Conservation (phyloP, 2,113 vertebrate genomes). For the Phyllostomus discolor region DNA sequence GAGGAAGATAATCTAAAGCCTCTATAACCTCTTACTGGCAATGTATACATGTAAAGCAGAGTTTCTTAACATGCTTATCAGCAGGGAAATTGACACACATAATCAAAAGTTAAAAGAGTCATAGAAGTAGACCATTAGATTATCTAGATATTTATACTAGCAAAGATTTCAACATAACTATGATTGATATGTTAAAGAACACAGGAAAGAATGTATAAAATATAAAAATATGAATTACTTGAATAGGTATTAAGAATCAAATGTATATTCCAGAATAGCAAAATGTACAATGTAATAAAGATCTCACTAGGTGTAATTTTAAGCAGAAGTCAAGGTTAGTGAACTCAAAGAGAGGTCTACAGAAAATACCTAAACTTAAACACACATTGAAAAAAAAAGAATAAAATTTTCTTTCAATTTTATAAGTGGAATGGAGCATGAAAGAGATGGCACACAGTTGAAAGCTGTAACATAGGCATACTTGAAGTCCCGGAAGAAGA, state of each 20-base stretch:
- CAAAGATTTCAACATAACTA: slow-evolving; percentile 13
- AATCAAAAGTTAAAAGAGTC: not conserved
- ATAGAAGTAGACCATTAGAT: not conserved
- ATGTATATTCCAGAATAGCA: not conserved
- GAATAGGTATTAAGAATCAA: not conserved
- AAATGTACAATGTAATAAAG: not conserved
- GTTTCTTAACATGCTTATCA: not conserved
- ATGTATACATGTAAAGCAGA: not conserved
- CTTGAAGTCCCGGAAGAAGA: not conserved
- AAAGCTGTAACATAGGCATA: not conserved
- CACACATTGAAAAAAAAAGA: not conserved
- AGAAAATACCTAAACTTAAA: not conserved
- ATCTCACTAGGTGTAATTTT: not conserved
- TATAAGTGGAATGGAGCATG: not conserved
- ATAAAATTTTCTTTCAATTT: not conserved
- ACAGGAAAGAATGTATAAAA: not conserved
- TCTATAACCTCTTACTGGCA: not conserved
- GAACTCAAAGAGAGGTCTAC: not conserved
- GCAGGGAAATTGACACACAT: not conserved
- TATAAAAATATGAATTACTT: not conserved
- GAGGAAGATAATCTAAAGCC: not conserved
- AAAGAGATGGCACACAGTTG: not conserved
- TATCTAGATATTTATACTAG: not conserved
- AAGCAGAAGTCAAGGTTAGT: not conserved
- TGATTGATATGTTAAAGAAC: not conserved